These are phyloP conservation scores for Gymnocephalus cernua DNA, from an alignment of 2,113 vertebrate species.

Conservation along the genomic window DNA sequence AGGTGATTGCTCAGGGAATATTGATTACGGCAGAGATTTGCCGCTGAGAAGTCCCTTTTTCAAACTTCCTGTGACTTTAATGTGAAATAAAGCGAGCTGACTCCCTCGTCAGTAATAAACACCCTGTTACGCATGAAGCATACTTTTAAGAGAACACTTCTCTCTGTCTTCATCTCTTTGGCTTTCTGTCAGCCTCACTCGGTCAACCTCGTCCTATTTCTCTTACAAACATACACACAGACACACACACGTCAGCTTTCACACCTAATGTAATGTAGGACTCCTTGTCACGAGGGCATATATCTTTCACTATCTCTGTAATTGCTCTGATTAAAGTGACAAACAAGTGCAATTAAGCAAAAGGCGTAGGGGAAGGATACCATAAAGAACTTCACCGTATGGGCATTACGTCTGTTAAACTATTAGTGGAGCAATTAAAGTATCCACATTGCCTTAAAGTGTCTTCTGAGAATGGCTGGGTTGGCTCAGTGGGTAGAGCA, in stretches of 20 bases:
- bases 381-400: slow-evolving; percentile 70
- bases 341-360: slow-evolving; percentile 76
- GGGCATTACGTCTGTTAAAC: slow-evolving; percentile 77
- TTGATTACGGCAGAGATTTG: slow-evolving; percentile 81
- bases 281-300: slow-evolving; percentile 40
- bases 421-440: slow-evolving; percentile 74
- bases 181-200: slow-evolving; percentile 37
- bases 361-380: slow-evolving; percentile 48
- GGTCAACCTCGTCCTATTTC: slow-evolving; percentile 23
- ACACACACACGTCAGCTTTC: slow-evolving; percentile 21
- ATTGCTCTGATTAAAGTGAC: slow-evolving; percentile 78
- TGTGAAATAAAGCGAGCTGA: slow-evolving; percentile 67
- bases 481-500: no score
- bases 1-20: slow-evolving; percentile 85
- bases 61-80: slow-evolving; percentile 78
- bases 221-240: not conserved
- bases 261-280: slow-evolving; percentile 35
- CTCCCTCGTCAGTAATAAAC: slow-evolving; percentile 57
- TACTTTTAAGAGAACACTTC: slow-evolving; percentile 32
- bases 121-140: slow-evolving; percentile 37
- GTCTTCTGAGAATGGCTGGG: no score
- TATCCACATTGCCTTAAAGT: slow-evolving; percentile 64
- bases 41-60: slow-evolving; percentile 80
- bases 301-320: slow-evolving; percentile 63
- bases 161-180: slow-evolving; percentile 38